Evolutionary conservation across 2,113 vertebrate species (phyloP).

Genomic region (Cynocephalus volans): DNA sequence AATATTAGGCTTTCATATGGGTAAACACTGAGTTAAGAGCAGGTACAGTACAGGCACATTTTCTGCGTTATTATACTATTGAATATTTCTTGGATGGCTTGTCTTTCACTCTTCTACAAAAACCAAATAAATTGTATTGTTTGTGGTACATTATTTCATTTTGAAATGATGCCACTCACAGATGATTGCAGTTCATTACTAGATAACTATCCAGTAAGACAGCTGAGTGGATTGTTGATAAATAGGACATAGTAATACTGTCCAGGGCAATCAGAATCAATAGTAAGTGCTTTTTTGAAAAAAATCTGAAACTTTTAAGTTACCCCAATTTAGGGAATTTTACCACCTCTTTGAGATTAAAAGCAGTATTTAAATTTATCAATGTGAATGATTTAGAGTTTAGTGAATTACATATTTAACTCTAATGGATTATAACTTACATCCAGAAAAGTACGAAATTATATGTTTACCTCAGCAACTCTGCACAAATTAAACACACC

Average conservation of each 20-base stretch:
- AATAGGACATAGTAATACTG: background rate
- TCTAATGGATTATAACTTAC: background rate
- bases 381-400: background rate
- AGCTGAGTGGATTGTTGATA: background rate
- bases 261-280: background rate
- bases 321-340: background rate
- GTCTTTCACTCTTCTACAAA: background rate
- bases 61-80: background rate
- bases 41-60: background rate
- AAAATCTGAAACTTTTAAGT: background rate
- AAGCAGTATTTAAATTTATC: background rate
- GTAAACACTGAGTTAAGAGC: background rate
- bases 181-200: background rate
- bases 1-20: background rate
- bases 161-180: background rate
- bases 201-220: background rate
- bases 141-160: conserved; percentile 23
- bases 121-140: background rate
- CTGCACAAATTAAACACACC: background rate
- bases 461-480: background rate
- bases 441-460: background rate
- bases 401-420: background rate
- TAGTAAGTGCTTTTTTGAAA: background rate
- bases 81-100: background rate
- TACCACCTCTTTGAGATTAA: background rate